A percentile compares a stretch with the other conserved stretches of the same genome.
Conservation (phyloP, 2,888 invertebrate genomes). For the Cremastinae sp. region DNA sequence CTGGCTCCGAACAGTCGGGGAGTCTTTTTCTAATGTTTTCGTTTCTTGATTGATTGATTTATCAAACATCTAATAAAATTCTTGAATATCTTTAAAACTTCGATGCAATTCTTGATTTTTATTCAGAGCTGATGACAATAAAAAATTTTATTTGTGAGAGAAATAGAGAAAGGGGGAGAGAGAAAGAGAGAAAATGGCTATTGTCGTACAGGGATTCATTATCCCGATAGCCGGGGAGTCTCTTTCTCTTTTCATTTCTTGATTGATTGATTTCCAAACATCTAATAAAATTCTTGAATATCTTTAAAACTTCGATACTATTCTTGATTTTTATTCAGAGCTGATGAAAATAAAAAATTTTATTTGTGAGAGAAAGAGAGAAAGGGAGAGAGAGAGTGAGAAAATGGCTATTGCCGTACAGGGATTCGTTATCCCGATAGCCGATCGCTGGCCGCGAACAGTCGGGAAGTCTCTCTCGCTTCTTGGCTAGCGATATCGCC, state of each 20-base stretch:
- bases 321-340: too few relatives aligned
- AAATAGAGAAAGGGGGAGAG: slow-evolving; percentile 13
- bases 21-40: slow-evolving; percentile 33
- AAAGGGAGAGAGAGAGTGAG: slow-evolving; percentile 21
- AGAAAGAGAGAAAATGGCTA: slow-evolving; percentile 23
- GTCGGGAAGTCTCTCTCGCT: slow-evolving; percentile 27
- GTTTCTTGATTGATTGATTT: too few relatives aligned
- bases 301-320: too few relatives aligned
- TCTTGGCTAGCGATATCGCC: slow-evolving; percentile 24
- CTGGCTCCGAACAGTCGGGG: slow-evolving; percentile 9
- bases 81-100: too few relatives aligned
- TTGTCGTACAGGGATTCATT: slow-evolving; percentile 39
- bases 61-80: too few relatives aligned
- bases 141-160: slow-evolving; percentile 28
- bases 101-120: too few relatives aligned
- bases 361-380: slow-evolving; percentile 2
- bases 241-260: too few relatives aligned
- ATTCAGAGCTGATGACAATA: slow-evolving; percentile 7
- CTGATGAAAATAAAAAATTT: slow-evolving; percentile 37
- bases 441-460: slow-evolving; percentile 41
- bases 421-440: slow-evolving; percentile 51
- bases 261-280: too few relatives aligned
- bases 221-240: slow-evolving; percentile 52
- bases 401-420: slow-evolving; percentile 30
- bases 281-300: too few relatives aligned